These are phyloP conservation scores for Mormyrops boulengeri DNA, from an alignment of 2,797 vertebrate species.

Conservation along the genomic window DNA sequence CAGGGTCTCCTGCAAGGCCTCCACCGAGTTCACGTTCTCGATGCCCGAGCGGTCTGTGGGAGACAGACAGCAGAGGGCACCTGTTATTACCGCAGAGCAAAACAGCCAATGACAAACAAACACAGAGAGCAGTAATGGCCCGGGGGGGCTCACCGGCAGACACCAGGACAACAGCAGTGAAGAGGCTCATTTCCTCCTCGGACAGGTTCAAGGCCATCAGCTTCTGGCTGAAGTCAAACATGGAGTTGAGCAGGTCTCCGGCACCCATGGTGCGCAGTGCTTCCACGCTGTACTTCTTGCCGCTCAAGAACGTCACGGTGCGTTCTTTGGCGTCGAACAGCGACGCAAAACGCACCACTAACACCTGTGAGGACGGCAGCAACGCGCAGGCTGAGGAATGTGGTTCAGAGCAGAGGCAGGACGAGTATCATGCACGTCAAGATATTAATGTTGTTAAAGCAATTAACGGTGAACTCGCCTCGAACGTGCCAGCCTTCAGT, in stretches of 20 bases:
- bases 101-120: background rate
- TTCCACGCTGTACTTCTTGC: conserved; percentile 85
- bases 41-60: conserved; percentile 86
- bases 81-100: background rate
- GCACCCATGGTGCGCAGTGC: conserved; percentile 81
- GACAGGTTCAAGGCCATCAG: conserved; percentile 80
- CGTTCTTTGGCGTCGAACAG: conserved; percentile 85
- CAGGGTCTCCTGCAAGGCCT: conserved; percentile 92
- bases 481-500: conserved; percentile 94
- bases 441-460: too few species aligned
- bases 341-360: conserved; percentile 94
- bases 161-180: conserved; percentile 92
- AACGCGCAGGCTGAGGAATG: background rate
- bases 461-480: conserved; percentile 63
- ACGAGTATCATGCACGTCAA: background rate
- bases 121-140: background rate
- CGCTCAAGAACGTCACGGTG: conserved; percentile 90
- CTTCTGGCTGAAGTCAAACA: conserved; percentile 98
- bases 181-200: conserved; percentile 90
- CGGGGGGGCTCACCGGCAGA: conserved; percentile 80
- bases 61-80: background rate
- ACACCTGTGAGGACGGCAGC: conserved; percentile 63
- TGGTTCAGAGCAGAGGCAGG: background rate
- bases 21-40: conserved; percentile 83
- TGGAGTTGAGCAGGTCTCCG: conserved; percentile 89